Evolutionary conservation across 2,888 invertebrate genomes (phyloP), one percentile per base, ranked within the genome.

Genomic region (Andricus curvator): DNA sequence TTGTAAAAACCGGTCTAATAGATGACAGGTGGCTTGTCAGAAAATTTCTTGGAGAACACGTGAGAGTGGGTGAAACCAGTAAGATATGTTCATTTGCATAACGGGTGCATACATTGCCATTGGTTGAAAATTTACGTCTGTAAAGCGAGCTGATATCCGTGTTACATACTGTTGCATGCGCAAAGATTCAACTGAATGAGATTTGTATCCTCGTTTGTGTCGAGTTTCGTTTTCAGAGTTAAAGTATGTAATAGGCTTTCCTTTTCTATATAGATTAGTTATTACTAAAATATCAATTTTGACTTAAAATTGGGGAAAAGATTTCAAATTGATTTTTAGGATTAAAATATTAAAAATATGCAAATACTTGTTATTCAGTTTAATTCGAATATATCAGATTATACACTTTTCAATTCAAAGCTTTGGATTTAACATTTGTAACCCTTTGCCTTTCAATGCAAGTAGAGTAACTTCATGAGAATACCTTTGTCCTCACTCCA

Each of bases 61-160:
- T 62, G 22, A 62, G 62, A 22, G 62, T 62, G 62, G 62, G 62
- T 62, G 25, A 15, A 62, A 62, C 62, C 62, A 62, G 25, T 60
- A 60, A 60, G n/a, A 60, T 60, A 60, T 60, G n/a, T 62, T 29
- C 25, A 62, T 62, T 62, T 62, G 15, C 15, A 62, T 62, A 62
- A 62, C 62, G 62, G 62, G 25, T 62, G 62, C 62, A 62, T 15
- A 62, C 25, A 25, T 62, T 62, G 25, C 25, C 22, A 62, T 62
- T 25, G 62, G 62, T 25, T 62, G 13, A 62, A 62, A 62, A 29
- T 62, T 25, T 29, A 25, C 62, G 62, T 62, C 25, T 62, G 62
- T 13, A 29, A 29, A 62, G 25, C 62, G 25, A 62, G 62, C 25
- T 29, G 15, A 62, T 29, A 25, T 25, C 15, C 62, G 25, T 29